phyloP scores from a whole-genome alignment of 2,113 vertebrate species.

The Eonycteris spelaea region DNA sequence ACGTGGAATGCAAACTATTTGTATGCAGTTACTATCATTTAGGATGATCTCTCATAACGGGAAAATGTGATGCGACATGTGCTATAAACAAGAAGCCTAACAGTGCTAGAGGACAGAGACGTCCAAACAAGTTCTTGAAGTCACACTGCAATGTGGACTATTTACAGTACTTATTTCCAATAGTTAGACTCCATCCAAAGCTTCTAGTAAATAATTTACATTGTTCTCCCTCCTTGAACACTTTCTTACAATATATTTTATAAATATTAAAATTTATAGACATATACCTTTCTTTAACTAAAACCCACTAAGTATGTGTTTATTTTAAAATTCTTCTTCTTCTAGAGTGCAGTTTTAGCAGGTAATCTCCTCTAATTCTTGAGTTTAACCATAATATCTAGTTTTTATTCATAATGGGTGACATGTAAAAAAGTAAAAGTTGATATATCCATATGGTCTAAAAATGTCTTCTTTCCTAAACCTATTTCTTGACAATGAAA shows the following conservation, averaged over 20 bases:
- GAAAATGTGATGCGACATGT: not conserved
- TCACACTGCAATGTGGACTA: not conserved
- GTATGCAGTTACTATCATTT: not conserved
- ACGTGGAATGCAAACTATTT: constrained; percentile 2
- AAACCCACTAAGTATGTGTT: not conserved
- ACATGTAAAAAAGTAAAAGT: not conserved
- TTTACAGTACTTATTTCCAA: constrained; percentile 19
- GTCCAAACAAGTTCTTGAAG: not conserved
- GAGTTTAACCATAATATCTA: not conserved
- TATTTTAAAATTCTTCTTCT: not conserved
- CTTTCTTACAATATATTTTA: constrained; percentile 16
- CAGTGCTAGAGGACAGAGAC: not conserved
- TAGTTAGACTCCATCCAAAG: not conserved
- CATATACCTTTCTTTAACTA: constrained; percentile 7
- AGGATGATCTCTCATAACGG: constrained; percentile 13
- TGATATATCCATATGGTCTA: not conserved
- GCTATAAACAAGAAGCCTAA: not conserved
- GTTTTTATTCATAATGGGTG: not conserved
- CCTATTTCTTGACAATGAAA: not conserved
- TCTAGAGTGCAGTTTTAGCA: not conserved
- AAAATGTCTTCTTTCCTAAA: constrained; percentile 14
- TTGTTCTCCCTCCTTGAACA: not conserved
- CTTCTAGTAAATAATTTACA: not conserved
- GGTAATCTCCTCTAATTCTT: not conserved
- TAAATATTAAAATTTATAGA: not conserved